A percentile compares a stretch with the other conserved stretches of the same genome.
Evolutionary conservation across 2,888 invertebrate species (phyloP).

Genomic region (Caenorhabditis virilis): DNA sequence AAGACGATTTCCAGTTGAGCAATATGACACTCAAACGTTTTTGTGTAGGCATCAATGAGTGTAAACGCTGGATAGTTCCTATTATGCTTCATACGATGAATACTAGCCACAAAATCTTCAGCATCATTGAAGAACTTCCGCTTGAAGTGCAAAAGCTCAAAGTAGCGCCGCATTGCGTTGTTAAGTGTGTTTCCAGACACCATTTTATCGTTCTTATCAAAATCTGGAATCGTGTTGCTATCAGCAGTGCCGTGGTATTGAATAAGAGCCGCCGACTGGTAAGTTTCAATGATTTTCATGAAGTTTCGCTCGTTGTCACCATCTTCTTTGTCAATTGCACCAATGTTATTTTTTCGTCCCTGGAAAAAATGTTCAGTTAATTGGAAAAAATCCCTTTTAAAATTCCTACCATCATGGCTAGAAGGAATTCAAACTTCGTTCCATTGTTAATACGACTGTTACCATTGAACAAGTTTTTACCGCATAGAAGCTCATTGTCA

Average conservation of each 20-base stretch:
- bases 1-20: neutral
- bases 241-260: neutral
- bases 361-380: neutral
- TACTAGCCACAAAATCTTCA: neutral
- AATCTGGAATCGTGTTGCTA: neutral
- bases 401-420: neutral
- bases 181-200: neutral
- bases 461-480: neutral
- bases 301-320: neutral
- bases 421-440: neutral
- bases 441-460: neutral
- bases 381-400: no score
- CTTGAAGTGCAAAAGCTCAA: neutral
- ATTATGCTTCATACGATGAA: neutral
- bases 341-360: neutral
- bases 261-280: neutral
- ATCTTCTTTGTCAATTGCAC: neutral
- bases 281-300: neutral
- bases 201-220: neutral
- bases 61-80: neutral
- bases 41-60: neutral
- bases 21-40: neutral
- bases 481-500: neutral
- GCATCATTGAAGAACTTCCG: neutral
- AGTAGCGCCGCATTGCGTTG: neutral